Evolutionary conservation across 2,113 vertebrate species (phyloP), one percentile per base, ranked within the genome.

Genomic region (Athene cunicularia): DNA sequence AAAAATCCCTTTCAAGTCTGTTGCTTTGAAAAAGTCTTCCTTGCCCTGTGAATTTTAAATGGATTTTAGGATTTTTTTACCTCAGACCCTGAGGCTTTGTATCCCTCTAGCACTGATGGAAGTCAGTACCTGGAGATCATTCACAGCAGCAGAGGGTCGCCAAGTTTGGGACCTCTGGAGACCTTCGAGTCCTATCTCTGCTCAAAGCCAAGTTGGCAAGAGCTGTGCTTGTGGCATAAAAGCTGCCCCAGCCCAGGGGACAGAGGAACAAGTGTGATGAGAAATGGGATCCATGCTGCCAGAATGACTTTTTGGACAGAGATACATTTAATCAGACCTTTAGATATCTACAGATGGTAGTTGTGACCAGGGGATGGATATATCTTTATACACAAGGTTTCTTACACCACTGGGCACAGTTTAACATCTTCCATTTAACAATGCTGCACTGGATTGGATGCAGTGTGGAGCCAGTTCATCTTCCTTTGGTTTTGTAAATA

Each of bases 401-500:
- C 64, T 56, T 68, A 47, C 1, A 8, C 26, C 0, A 1, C 30
- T 26, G 41, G 20, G 23, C 9, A 17, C 17, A 45, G 22, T 60
- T 83, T 32, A 55, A 59, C 73, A 62, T 55, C 27, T 83, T 83
- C 58, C 6, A 7, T 66, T 80, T 56, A 76, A 32, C 11, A 49
- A 1, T 5, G 32, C 66, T 73, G 30, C 13, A 7, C 35, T 41
- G 49, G 47, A 62, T 62, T 35, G 58, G 47, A 41, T 0, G 5
- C 83, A 86, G 35, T 0, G 0, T 0, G 0, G 23, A 77, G 22
- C 30, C 55, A 33, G 45, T 17, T 37, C 14, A 37, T 20, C 27
- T 64, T 93, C 47, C 73, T 64, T 60, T 80, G 30, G 9, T 47
- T 92, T 76, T 80, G 33, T 86, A 86, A 80, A 72, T 80, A 72